phyloP scores from a whole-genome alignment of 2,113 vertebrate genomes.

The Catagonus wagneri region DNA sequence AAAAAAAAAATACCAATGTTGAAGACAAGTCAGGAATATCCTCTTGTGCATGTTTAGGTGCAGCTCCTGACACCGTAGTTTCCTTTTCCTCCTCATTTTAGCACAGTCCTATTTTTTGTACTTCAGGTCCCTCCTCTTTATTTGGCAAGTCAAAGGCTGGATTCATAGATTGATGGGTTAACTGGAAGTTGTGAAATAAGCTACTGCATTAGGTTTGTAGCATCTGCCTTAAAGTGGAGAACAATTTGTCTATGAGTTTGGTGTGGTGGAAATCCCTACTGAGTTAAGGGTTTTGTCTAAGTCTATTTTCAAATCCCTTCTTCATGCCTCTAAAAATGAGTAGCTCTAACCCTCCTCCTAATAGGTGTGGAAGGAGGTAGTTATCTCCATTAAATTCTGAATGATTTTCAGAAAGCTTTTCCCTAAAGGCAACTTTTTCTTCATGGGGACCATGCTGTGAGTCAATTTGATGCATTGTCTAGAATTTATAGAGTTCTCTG shows the following conservation, averaged over 20 bases:
- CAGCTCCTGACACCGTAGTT: neutral
- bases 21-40: fast-evolving
- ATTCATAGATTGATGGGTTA: neutral
- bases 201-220: neutral
- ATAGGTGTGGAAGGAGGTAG: slow-evolving; percentile 31
- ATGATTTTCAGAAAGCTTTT: slow-evolving; percentile 54
- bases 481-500: slow-evolving; percentile 34
- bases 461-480: slow-evolving; percentile 47
- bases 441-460: slow-evolving; percentile 45
- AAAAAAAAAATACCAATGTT: neutral
- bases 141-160: neutral
- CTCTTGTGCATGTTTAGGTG: neutral
- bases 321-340: neutral
- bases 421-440: slow-evolving; percentile 24
- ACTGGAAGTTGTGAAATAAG: neutral
- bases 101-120: neutral
- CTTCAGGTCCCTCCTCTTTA: neutral
- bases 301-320: neutral
- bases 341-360: neutral
- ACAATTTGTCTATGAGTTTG: neutral
- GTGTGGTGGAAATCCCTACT: neutral
- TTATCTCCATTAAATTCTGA: slow-evolving; percentile 50
- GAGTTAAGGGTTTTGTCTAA: neutral
- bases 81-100: neutral
- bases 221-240: neutral